Percentiles rank a stretch among this genome's conserved stretches.
These are phyloP conservation scores for Tetrapedia diversipes DNA, from an alignment of 2,888 invertebrate species.

Conservation along the genomic window DNA sequence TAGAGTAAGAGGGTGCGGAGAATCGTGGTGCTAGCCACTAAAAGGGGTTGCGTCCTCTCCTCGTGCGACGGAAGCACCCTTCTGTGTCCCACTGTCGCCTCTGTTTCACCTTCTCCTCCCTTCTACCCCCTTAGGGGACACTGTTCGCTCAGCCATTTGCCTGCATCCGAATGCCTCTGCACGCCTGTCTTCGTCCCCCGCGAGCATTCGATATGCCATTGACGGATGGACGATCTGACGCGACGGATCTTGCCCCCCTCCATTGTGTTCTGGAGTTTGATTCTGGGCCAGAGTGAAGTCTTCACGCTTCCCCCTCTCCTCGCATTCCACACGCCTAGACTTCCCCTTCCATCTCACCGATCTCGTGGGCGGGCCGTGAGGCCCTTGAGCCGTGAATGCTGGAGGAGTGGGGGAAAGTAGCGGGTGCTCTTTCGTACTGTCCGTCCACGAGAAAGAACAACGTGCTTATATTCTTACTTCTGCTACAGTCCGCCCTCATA, in stretches of 20 bases:
- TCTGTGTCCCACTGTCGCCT: slow-evolving; percentile 67
- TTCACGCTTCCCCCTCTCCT: too few species aligned
- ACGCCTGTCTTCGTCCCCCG: slow-evolving; percentile 41
- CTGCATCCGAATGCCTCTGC: slow-evolving; percentile 48
- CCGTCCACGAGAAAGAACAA: too few species aligned
- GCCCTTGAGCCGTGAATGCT: too few species aligned
- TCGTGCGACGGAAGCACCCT: slow-evolving; percentile 78
- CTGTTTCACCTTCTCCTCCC: slow-evolving; percentile 63
- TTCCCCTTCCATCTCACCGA: too few species aligned
- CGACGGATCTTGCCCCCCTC: slow-evolving; percentile 65
- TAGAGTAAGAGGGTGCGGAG: slow-evolving; percentile 48
- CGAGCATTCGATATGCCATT: slow-evolving; percentile 70
- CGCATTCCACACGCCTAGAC: too few species aligned
- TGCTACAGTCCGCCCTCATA: too few species aligned
- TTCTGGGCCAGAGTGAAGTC: too few species aligned
- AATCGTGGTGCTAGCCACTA: slow-evolving; percentile 72
- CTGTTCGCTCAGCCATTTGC: slow-evolving; percentile 38
- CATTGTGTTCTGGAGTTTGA: slow-evolving; percentile 39
- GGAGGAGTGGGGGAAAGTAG: too few species aligned
- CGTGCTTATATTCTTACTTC: too few species aligned
- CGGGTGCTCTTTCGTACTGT: too few species aligned
- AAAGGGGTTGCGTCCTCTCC: slow-evolving; percentile 77
- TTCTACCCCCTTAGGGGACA: slow-evolving; percentile 24
- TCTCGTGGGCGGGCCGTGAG: too few species aligned
- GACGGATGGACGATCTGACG: slow-evolving; percentile 78